Evolutionary conservation across 1,140 invertebrate species (phyloP).

Genomic region (Drosophila takahashii): DNA sequence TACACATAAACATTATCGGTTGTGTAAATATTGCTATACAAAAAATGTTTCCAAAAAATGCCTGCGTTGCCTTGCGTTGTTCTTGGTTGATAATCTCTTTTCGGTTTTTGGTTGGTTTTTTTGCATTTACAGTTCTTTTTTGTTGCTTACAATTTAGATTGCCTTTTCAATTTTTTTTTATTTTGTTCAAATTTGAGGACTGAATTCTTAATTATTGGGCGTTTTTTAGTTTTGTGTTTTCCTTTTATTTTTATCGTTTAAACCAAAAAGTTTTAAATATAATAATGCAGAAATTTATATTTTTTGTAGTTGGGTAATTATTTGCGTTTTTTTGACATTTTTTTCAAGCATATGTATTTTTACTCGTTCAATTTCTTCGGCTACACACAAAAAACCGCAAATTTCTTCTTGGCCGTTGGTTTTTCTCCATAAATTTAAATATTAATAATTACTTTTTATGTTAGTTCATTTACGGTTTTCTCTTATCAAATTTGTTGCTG

Average conservation of each 20-base stretch:
- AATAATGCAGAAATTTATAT: constrained; percentile 81
- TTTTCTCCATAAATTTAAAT: constrained; percentile 73
- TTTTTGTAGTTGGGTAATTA: constrained; percentile 65
- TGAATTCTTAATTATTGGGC: constrained; percentile 40
- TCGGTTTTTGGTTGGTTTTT: constrained; percentile 24
- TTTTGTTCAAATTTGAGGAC: constrained; percentile 24
- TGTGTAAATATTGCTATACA: constrained; percentile 57
- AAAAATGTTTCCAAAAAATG: constrained; percentile 75
- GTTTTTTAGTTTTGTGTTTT: constrained; percentile 54
- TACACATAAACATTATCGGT: constrained; percentile 59
- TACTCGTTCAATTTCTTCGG: constrained; percentile 34
- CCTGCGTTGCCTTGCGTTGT: constrained; percentile 62
- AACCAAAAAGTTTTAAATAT: constrained; percentile 80
- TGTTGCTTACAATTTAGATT: constrained; percentile 52
- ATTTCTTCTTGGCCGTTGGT: constrained; percentile 50
- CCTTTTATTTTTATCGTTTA: constrained; percentile 74
- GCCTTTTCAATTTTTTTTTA: constrained; percentile 6
- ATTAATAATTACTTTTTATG: constrained; percentile 77
- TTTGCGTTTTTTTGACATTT: constrained; percentile 44
- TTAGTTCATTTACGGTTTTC: constrained; percentile 74
- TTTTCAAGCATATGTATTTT: constrained; percentile 39
- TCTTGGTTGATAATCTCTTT: constrained; percentile 33
- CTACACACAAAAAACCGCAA: constrained; percentile 47
- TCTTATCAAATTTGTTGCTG: constrained; percentile 61
- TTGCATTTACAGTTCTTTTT: constrained; percentile 45